Base-by-base conservation (phyloP, 1,140 invertebrate genomes). In the Melipona quadrifasciata region DNA sequence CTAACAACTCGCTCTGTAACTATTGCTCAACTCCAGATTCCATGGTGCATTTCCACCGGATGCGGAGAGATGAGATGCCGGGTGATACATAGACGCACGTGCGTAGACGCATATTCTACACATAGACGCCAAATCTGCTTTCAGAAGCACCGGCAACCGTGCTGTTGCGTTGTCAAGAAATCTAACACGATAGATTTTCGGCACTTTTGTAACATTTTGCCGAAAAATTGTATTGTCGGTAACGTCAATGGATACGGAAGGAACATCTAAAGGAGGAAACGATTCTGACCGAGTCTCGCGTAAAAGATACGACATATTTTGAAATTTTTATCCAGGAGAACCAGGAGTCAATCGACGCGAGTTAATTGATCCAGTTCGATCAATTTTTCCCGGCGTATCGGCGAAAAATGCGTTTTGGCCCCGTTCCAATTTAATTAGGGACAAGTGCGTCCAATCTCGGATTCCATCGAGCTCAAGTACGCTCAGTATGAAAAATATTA, bases 401-500 rank as follows among this genome's bases (percentile, higher is more conserved):
- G 1, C 1, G 53, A 71, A 27, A 55, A 58, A 67, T 27, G 11
- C 57, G 51, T 71, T 74, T 68, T 55, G 81, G 73, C 79, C 75
- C 82, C 51, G 80, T 90, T 87, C 77, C 61, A 71, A 80, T 83
- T 87, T 87, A 87, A 90, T 91, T 82, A 89, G 87, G 89, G 84
- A 79, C 80, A 92, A 92, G 89, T 84, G 87, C 82, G 85, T 91
- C 85, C 87, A 89, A 91, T 91, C 72, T 85, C 58, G 77, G 67
- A 61, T 83, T 64, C 53, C 58, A 89, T 85, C 65, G 65, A 31
- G 53, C 68, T 87, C 64, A 75, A 80, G 58, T 47, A 53, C 72
- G 82, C 47, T 79, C 53, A 55, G 31, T 27, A 81, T 61, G 90
- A 88, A 87, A 91, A 93, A 93, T 93, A 92, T 92, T 90, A 91